These are phyloP conservation scores for Trogon melanurus DNA, from an alignment of 2,113 vertebrate genomes.

Conservation along the genomic window DNA sequence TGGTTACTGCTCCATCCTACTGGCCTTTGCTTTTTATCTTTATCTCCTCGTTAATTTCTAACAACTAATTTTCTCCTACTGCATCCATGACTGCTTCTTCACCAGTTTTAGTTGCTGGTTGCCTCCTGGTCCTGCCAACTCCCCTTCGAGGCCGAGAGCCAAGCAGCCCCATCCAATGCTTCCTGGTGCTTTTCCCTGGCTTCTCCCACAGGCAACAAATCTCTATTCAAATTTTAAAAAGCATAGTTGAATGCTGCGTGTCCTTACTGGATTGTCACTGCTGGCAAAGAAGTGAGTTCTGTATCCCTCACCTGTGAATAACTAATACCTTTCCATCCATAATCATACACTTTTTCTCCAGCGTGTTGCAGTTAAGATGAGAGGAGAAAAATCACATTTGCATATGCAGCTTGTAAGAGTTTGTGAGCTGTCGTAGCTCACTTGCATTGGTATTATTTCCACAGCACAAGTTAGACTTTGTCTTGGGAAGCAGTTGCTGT, in stretches of 20 bases:
- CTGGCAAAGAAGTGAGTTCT: background rate
- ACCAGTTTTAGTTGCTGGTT: background rate
- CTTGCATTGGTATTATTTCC: background rate
- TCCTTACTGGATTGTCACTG: background rate
- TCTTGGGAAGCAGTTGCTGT: background rate
- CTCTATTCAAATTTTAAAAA: background rate
- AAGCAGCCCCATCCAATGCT: background rate
- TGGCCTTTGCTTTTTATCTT: background rate
- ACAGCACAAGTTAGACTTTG: background rate
- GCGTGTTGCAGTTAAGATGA: background rate
- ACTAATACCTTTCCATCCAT: background rate
- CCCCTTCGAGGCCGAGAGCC: accelerated
- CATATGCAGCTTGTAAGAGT: background rate
- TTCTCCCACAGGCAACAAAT: background rate
- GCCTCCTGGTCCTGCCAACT: background rate
- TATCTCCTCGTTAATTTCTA: background rate
- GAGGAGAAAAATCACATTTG: background rate
- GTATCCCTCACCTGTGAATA: background rate
- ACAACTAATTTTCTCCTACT: background rate
- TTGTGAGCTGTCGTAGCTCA: background rate
- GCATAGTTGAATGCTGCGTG: background rate
- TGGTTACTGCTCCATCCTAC: background rate
- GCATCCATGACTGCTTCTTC: background rate
- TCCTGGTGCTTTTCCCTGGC: background rate
- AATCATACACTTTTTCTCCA: background rate